phyloP scores from a whole-genome alignment of 2,113 vertebrate genomes.

The Rhinoderma darwinii region DNA sequence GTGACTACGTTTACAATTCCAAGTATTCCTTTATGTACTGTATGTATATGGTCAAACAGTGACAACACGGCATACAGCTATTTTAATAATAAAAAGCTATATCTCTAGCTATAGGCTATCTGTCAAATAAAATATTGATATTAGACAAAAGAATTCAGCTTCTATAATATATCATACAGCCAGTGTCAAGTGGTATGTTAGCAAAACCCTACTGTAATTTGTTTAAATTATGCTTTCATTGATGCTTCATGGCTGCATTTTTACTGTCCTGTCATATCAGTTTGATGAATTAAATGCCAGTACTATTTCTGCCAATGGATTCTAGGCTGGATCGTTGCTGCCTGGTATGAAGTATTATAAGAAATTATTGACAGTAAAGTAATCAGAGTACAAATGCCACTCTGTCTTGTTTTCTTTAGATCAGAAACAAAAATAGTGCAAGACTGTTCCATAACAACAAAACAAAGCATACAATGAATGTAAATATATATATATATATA shows the following conservation, averaged over 20 bases:
- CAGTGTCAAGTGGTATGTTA: not conserved
- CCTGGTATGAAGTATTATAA: not conserved
- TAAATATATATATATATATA: too few relatives aligned
- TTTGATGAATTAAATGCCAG: constrained; percentile 31
- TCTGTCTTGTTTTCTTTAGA: not conserved
- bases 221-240: constrained; percentile 36
- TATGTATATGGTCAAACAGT: too few relatives aligned
- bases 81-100: not conserved
- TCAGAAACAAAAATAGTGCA: not conserved
- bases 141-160: not conserved
- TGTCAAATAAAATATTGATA: constrained; percentile 3
- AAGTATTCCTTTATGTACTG: too few relatives aligned
- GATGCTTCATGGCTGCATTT: constrained; percentile 32
- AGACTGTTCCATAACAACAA: not conserved
- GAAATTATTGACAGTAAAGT: not conserved
- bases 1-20: too few relatives aligned
- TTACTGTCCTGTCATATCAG: constrained; percentile 23
- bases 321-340: constrained; percentile 25
- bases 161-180: not conserved
- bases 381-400: not conserved
- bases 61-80: too few relatives aligned
- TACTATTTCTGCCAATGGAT: constrained; percentile 5
- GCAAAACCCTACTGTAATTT: constrained; percentile 8
- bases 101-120: too few relatives aligned
- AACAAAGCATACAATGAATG: too few relatives aligned